These are phyloP conservation scores for Brevimyrus niger DNA, from an alignment of 2,113 vertebrate species.

Conservation along the genomic window DNA sequence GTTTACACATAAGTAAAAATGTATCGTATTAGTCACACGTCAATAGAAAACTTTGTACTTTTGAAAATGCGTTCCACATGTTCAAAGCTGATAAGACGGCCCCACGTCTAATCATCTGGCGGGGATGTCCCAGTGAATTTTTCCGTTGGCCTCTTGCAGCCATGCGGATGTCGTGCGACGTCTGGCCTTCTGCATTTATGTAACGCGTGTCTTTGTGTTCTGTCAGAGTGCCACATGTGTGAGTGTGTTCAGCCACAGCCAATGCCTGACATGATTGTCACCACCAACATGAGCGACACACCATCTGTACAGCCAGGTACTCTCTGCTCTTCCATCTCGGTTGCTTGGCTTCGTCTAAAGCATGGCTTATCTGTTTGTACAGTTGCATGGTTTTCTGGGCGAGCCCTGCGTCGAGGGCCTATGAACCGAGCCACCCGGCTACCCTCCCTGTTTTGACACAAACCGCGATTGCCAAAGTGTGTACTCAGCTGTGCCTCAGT, in stretches of 20 bases:
- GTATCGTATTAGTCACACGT: not conserved
- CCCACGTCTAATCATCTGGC: not conserved
- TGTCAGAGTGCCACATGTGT: conserved; percentile 66
- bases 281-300: conserved; percentile 39
- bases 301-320: conserved; percentile 64
- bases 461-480: not conserved
- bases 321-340: not conserved
- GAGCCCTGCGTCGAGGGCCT: not conserved
- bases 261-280: conserved; percentile 54
- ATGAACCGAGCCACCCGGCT: not conserved
- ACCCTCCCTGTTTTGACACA: not conserved
- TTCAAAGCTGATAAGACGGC: not conserved
- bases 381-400: not conserved
- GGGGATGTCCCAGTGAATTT: not conserved
- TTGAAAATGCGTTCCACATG: not conserved
- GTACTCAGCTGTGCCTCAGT: not conserved
- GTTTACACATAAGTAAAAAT: not conserved
- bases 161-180: not conserved
- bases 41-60: not conserved
- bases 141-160: not conserved
- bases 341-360: not conserved
- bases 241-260: conserved; percentile 57
- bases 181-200: not conserved
- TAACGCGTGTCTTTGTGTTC: conserved; percentile 2
- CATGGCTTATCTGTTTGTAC: not conserved